phyloP scores from a whole-genome alignment of 2,797 vertebrate species.

The Petrocephalus schoutedeni region DNA sequence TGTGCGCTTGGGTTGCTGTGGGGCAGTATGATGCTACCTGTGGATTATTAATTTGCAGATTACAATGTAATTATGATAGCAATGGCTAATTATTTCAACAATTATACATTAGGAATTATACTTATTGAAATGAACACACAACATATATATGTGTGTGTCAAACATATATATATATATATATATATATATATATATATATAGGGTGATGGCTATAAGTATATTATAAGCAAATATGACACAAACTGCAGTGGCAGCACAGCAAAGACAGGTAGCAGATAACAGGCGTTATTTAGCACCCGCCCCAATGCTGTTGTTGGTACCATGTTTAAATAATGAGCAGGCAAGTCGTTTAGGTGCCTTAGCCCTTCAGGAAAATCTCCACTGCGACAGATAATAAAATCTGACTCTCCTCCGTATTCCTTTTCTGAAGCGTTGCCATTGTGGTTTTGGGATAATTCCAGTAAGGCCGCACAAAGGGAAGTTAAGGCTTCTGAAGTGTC shows the following conservation, averaged over 20 bases:
- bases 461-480: slow-evolving; percentile 79
- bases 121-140: neutral
- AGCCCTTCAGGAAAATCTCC: slow-evolving; percentile 62
- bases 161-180: neutral
- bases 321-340: slow-evolving; percentile 38
- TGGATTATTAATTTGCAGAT: neutral
- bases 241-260: neutral
- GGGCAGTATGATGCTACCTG: neutral
- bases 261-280: slow-evolving; percentile 9
- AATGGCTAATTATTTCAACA: neutral
- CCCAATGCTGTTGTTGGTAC: slow-evolving; percentile 29
- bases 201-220: neutral
- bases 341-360: slow-evolving; percentile 42
- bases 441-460: slow-evolving; percentile 85
- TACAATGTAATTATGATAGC: neutral
- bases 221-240: neutral
- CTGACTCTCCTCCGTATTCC: slow-evolving; percentile 53
- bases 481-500: slow-evolving; percentile 84
- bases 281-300: slow-evolving; percentile 28
- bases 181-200: neutral
- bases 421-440: slow-evolving; percentile 86
- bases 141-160: neutral
- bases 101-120: neutral
- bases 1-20: neutral
- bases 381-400: slow-evolving; percentile 74